Base-by-base conservation (phyloP, 2,888 invertebrate species). In the Eristalinus aeneus region DNA sequence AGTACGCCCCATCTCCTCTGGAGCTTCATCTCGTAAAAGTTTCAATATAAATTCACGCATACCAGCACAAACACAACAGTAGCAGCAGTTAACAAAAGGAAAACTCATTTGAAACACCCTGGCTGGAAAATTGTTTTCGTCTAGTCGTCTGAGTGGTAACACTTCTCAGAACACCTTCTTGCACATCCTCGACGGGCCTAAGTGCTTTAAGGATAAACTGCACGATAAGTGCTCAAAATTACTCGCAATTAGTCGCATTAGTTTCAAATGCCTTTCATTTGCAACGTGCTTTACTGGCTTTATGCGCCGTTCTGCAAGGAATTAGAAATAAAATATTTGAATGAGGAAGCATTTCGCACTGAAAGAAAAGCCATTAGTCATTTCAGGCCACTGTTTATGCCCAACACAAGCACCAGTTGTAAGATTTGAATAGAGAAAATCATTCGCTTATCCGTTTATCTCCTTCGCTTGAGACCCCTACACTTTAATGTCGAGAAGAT, bases 71-170 rank as follows among this genome's bases (percentile, higher is more conserved):
- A n/a, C n/a, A 16, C 46, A 34, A 6, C 34, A 34, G 34, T 9
- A 34, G 34, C 34, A 34, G 34, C 16, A 64, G 36, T 10, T 6
- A 61, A 73, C 60, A 67, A 60, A 83, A 68, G 31, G n/a, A 23
- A 65, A 78, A 74, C 54, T 53, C 83, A 71, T 82, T 79, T 79
- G 83, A 74, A 83, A 83, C 53, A 53, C 31, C 10, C 10, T 39
- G 32, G 27, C 75, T 11, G 61, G 46, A 16, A 79, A 79, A 84
- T 80, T 75, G 75, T 46, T 84, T 75, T 84, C 79, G 75, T 80
- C 84, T 84, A 84, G 79, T 75, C 79, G 80, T 75, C 84, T 80
- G 65, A 79, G 84, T 84, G 65, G 34, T 64, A 16, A 16, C 46
- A 4, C 46, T 34, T 9, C 27, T n/a, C n/a, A 1, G n/a, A 46